Conservation (phyloP, 2,113 vertebrate species). For the Notechis scutatus region DNA sequence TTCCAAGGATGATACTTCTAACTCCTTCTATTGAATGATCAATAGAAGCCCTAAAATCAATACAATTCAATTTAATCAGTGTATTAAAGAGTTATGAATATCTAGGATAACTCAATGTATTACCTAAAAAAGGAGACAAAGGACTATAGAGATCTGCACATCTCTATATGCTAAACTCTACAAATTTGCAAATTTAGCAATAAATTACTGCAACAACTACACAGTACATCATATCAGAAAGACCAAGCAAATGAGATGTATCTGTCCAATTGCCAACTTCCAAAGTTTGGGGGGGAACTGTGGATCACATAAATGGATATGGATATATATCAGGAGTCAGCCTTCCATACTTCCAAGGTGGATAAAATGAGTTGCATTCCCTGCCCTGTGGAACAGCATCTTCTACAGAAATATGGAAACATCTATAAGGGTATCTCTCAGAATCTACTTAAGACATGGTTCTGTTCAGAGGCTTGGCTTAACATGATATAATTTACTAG, state of each 20-base stretch:
- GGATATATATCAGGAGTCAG: not conserved
- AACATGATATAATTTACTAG: not conserved
- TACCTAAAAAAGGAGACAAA: not conserved
- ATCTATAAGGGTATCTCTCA: not conserved
- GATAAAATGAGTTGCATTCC: not conserved
- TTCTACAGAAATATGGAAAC: not conserved
- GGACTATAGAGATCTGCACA: not conserved
- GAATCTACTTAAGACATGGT: not conserved
- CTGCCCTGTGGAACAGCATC: not conserved
- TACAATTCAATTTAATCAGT: not conserved
- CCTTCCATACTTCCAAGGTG: not conserved
- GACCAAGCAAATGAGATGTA: not conserved
- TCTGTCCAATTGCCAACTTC: not conserved
- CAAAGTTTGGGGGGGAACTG: not conserved
- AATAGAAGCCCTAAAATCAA: not conserved
- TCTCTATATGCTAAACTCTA: not conserved
- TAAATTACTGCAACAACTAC: not conserved
- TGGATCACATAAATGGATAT: no score
- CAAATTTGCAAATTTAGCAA: not conserved
- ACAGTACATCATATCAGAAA: not conserved
- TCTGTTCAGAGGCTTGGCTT: not conserved
- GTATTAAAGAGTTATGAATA: not conserved
- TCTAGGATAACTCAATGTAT: not conserved
- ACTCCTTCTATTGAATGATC: not conserved
- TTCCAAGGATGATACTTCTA: not conserved